phyloP scores from a whole-genome alignment of 2,113 vertebrate species.

The Colistium nudipinnis region DNA sequence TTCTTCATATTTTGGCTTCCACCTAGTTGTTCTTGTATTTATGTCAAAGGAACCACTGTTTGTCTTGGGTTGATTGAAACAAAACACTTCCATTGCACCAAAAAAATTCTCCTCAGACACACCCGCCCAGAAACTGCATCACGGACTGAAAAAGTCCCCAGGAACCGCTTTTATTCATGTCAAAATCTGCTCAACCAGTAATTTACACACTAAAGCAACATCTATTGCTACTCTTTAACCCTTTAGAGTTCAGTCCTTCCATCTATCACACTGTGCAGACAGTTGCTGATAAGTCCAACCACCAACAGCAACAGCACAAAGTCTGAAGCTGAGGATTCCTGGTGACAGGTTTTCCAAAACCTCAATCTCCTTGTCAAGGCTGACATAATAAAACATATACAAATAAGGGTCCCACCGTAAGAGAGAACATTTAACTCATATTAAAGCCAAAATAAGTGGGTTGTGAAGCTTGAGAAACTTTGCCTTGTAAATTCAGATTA shows the following conservation, averaged over 20 bases:
- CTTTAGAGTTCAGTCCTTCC: conserved; percentile 1
- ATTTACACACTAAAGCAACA: rapidly evolving
- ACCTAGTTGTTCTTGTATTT: not conserved
- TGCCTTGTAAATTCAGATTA: not conserved
- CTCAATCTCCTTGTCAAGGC: conserved; percentile 33
- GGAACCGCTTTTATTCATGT: too few relatives aligned
- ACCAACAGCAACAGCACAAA: conserved; percentile 36
- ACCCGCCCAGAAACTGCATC: too few relatives aligned
- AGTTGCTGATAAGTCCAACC: conserved; percentile 60
- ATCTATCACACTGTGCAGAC: conserved; percentile 47
- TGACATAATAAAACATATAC: conserved; percentile 38
- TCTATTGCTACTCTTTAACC: not conserved
- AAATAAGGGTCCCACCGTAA: conserved; percentile 16
- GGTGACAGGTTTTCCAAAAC: conserved; percentile 69
- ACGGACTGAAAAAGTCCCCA: too few relatives aligned
- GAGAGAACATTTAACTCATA: not conserved
- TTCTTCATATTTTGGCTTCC: not conserved
- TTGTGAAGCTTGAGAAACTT: not conserved
- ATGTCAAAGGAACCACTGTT: not conserved
- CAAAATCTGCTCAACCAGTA: not conserved
- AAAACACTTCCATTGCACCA: not conserved
- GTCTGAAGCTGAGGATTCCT: conserved; percentile 37
- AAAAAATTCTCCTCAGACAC: not conserved
- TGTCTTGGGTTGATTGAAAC: not conserved
- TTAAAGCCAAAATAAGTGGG: not conserved